phyloP scores from a whole-genome alignment of 2,797 vertebrate genomes.

The Falco columbarius region DNA sequence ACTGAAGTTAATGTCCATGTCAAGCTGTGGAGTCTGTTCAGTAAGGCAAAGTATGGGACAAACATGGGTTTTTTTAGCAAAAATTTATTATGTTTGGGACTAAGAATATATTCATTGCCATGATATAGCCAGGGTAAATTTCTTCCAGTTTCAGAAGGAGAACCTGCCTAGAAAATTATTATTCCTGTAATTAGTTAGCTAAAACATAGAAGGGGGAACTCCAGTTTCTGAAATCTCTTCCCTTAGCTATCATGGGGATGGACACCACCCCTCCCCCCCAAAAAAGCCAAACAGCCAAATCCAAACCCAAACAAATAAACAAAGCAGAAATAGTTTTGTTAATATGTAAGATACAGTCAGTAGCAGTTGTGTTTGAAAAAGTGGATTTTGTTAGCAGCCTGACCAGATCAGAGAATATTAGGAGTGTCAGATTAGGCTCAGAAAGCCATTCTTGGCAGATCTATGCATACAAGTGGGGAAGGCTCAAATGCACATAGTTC shows the following conservation, averaged over 20 bases:
- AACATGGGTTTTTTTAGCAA: not conserved
- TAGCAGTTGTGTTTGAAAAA: not conserved
- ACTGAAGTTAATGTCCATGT: not conserved
- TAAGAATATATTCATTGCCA: not conserved
- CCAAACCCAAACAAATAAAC: not conserved
- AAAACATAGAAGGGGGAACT: not conserved
- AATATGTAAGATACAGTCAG: not conserved
- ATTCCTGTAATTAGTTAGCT: not conserved
- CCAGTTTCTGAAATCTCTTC: not conserved
- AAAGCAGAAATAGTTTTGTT: not conserved
- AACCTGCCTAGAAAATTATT: not conserved
- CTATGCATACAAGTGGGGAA: not conserved
- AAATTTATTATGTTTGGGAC: not conserved
- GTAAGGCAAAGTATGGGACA: not conserved
- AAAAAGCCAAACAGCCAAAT: not conserved
- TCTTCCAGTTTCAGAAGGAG: not conserved
- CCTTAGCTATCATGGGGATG: not conserved
- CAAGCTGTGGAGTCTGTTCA: not conserved
- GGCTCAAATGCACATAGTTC: not conserved
- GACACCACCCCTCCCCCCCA: too few relatives aligned
- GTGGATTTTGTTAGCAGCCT: not conserved
- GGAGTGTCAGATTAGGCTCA: not conserved
- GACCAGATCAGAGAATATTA: not conserved
- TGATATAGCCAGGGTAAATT: not conserved
- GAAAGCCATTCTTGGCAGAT: not conserved